Conservation (phyloP, 1,140 invertebrate genomes). For the Leptinotarsa texana region DNA sequence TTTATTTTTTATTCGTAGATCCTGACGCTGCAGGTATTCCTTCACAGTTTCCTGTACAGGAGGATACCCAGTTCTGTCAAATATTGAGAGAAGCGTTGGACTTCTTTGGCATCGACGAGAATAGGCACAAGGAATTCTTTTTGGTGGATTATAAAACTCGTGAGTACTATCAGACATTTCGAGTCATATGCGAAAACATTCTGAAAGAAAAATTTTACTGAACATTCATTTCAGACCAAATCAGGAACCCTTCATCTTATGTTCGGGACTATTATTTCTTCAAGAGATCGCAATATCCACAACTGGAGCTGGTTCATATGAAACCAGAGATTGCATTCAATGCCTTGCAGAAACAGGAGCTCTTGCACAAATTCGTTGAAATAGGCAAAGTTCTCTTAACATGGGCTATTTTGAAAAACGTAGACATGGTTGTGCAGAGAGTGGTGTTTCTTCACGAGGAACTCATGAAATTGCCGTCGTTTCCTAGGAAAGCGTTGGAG, state of each 20-base stretch:
- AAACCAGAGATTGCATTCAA: slow-evolving; percentile 88
- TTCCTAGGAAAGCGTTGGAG: slow-evolving; percentile 96
- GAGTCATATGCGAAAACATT: background rate
- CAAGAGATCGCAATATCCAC: slow-evolving; percentile 96
- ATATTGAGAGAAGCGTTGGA: slow-evolving; percentile 95
- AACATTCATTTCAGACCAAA: slow-evolving; percentile 74
- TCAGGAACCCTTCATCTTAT: slow-evolving; percentile 91
- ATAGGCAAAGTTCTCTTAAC: slow-evolving; percentile 91
- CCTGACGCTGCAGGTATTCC: slow-evolving; percentile 92
- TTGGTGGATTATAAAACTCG: slow-evolving; percentile 97
- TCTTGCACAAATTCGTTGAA: slow-evolving; percentile 94
- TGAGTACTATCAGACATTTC: slow-evolving; percentile 60
- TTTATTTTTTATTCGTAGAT: slow-evolving; percentile 59
- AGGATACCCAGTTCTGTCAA: slow-evolving; percentile 97
- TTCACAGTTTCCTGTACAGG: slow-evolving; percentile 97
- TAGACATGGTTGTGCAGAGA: slow-evolving; percentile 91
- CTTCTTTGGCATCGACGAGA: slow-evolving; percentile 95
- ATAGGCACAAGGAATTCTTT: slow-evolving; percentile 88
- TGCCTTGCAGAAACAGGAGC: slow-evolving; percentile 89
- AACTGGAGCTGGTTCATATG: slow-evolving; percentile 93
- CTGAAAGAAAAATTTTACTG: background rate
- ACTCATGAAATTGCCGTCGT: slow-evolving; percentile 96
- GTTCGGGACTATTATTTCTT: slow-evolving; percentile 99
- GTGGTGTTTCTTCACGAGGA: slow-evolving; percentile 99
- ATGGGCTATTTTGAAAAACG: slow-evolving; percentile 88